Conservation (phyloP, 2,113 vertebrate species). For the Phodopus roborovskii region DNA sequence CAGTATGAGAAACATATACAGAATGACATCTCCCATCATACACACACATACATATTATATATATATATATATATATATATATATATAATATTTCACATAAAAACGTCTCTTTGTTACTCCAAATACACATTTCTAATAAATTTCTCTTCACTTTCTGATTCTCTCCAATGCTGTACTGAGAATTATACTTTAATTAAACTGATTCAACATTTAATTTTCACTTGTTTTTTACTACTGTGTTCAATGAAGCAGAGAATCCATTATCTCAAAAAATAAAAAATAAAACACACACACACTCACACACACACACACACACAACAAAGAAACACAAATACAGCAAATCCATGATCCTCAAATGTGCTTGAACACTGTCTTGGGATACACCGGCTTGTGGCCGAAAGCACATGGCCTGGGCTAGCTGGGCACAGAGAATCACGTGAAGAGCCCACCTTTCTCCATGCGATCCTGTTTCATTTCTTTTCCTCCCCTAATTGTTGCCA, state of each 20-base stretch:
- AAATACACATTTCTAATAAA: not conserved
- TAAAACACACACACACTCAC: not conserved
- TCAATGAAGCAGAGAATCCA: conserved; percentile 61
- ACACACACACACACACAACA: conserved; percentile 25
- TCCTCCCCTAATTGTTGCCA: not conserved
- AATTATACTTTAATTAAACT: conserved; percentile 76
- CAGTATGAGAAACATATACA: too few species aligned
- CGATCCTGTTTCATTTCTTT: not conserved
- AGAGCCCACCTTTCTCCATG: not conserved
- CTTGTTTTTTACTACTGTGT: conserved; percentile 26
- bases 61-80: not conserved
- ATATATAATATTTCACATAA: not conserved
- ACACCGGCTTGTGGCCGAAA: not conserved
- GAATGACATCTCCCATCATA: too few species aligned
- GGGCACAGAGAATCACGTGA: not conserved
- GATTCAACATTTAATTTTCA: conserved; percentile 77
- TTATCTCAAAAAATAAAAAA: conserved; percentile 47
- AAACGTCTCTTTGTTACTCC: not conserved
- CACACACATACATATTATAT: too few species aligned
- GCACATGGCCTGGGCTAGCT: not conserved
- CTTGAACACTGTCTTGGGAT: not conserved
- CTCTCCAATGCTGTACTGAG: conserved; percentile 25
- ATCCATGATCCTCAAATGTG: not conserved
- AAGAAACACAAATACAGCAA: conserved; percentile 51
- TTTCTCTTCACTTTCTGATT: conserved; percentile 43